phyloP scores from a whole-genome alignment of 2,888 invertebrate genomes.

The Parnassius mnemosyne region DNA sequence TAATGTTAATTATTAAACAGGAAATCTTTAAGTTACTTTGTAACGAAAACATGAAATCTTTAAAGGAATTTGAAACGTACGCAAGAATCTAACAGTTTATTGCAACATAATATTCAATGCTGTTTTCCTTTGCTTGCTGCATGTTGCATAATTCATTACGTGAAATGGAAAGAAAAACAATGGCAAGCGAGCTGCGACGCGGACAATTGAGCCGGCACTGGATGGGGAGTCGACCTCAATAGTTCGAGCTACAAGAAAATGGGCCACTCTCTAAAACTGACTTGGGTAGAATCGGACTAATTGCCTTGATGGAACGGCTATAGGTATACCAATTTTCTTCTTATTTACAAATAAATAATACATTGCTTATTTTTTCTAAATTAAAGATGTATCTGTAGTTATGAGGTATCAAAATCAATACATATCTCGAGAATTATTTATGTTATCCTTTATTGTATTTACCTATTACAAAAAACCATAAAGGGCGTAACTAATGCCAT shows the following conservation, averaged over 20 bases:
- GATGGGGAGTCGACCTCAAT: conserved; percentile 46
- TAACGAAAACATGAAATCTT: background rate
- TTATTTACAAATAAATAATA: background rate
- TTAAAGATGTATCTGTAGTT: too few species aligned
- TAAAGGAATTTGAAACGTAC: background rate
- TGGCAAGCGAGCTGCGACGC: conserved; percentile 42
- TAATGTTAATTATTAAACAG: too few species aligned
- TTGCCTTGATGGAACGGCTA: conserved; percentile 19
- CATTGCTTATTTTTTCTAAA: too few species aligned
- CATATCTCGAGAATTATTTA: too few species aligned
- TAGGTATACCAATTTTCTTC: background rate
- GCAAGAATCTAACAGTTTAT: background rate
- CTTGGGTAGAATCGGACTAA: conserved; percentile 19
- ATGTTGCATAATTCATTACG: conserved; percentile 34
- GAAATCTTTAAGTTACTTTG: background rate
- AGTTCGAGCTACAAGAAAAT: conserved; percentile 28
- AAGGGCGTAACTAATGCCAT: too few species aligned
- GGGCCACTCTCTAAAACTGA: conserved; percentile 17
- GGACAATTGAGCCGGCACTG: conserved; percentile 45
- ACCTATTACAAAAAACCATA: too few species aligned
- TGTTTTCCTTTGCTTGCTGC: conserved; percentile 27
- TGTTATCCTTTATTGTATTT: too few species aligned
- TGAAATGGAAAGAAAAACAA: conserved; percentile 54
- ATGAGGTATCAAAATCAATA: too few species aligned
- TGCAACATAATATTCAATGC: background rate